Evolutionary conservation across 1,140 invertebrate species (phyloP).

Genomic region (Gyrodactylus salaris): DNA sequence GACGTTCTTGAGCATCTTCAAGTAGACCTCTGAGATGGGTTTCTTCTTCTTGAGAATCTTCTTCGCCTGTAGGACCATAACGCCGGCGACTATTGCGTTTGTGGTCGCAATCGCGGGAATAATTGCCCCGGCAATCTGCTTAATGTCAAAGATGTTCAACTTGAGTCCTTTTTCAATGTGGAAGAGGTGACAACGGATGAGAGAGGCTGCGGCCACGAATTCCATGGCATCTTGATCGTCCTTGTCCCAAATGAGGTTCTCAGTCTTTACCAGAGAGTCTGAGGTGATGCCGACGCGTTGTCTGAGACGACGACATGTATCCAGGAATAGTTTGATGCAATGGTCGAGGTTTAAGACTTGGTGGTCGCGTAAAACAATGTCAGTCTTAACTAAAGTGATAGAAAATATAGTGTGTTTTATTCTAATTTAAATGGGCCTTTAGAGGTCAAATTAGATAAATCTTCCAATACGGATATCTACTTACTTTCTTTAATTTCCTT

Average conservation of each 20-base stretch:
- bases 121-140: slow-evolving; percentile 85
- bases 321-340: neutral
- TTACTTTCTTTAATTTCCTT: too few relatives aligned
- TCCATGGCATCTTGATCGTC: slow-evolving; percentile 71
- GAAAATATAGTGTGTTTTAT: too few relatives aligned
- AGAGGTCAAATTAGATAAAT: too few relatives aligned
- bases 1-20: neutral
- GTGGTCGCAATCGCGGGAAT: slow-evolving; percentile 94
- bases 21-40: neutral
- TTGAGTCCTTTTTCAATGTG: slow-evolving; percentile 36
- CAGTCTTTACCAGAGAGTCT: neutral
- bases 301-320: neutral
- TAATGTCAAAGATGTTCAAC: slow-evolving; percentile 51
- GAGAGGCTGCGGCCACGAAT: slow-evolving; percentile 72
- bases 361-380: neutral
- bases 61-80: slow-evolving; percentile 41
- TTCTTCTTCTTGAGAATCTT: neutral
- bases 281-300: neutral
- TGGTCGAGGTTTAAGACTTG: neutral
- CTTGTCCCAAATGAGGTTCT: slow-evolving; percentile 11
- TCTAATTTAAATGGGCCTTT: too few relatives aligned
- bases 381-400: too few relatives aligned
- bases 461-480: too few relatives aligned
- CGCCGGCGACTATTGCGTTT: slow-evolving; percentile 73
- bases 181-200: slow-evolving; percentile 64